Conservation (phyloP, 2,888 invertebrate species). For the Meloe dianella region DNA sequence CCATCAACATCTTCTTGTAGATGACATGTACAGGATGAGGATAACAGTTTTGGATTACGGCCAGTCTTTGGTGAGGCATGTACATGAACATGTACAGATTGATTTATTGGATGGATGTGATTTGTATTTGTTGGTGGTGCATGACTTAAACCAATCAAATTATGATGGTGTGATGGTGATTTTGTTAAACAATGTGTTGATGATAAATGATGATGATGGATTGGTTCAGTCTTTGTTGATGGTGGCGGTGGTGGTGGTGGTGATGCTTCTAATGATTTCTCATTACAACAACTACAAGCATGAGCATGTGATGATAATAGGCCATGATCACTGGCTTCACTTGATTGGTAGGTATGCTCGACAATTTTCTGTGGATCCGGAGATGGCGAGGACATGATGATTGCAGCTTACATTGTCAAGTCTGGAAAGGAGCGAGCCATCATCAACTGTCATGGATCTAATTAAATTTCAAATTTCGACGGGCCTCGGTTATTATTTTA, state of each 20-base stretch:
- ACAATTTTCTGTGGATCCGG: conserved; percentile 52
- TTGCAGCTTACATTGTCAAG: conserved; percentile 16
- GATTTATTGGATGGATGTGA: conserved; percentile 47
- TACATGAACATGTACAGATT: conserved; percentile 51
- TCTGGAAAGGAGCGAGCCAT: background rate
- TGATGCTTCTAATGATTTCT: conserved; percentile 45
- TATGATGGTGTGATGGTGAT: conserved; percentile 33
- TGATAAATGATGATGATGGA: conserved; percentile 21
- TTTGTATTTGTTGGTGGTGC: conserved; percentile 41
- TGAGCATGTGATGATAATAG: conserved; percentile 46
- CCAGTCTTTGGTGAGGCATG: conserved; percentile 51
- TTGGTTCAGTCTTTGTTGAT: conserved; percentile 23
- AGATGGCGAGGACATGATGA: conserved; percentile 51
- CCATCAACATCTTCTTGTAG: conserved; percentile 47
- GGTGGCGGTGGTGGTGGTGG: conserved; percentile 43
- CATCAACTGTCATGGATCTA: too few species aligned
- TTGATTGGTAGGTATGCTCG: conserved; percentile 55
- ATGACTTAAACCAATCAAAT: conserved; percentile 41
- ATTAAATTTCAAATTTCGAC: too few species aligned
- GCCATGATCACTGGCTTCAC: conserved; percentile 55
- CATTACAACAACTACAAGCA: conserved; percentile 48
- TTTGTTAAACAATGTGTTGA: conserved; percentile 36
- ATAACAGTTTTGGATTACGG: conserved; percentile 41
- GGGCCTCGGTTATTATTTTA: too few species aligned
- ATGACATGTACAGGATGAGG: conserved; percentile 54